Conservation (phyloP, 2,113 vertebrate genomes). For the Excalfactoria chinensis region DNA sequence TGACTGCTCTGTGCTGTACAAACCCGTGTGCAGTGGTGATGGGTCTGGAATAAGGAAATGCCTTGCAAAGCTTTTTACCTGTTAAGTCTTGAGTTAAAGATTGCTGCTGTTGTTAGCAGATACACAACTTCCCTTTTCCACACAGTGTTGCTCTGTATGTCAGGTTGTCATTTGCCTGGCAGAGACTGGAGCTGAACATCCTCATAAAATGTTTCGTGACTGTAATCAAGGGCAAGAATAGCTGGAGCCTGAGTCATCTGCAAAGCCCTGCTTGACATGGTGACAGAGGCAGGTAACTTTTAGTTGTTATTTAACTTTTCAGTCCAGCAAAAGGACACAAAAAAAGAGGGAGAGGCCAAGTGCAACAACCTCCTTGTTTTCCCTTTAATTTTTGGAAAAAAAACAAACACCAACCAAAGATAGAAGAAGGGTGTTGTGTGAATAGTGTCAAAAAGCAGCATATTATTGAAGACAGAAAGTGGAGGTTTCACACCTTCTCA, state of each 20-base stretch:
- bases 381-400: not conserved
- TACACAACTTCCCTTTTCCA: not conserved
- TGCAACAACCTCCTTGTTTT: not conserved
- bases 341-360: not conserved
- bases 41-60: not conserved
- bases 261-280: not conserved
- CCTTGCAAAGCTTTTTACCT: not conserved
- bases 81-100: too few relatives aligned
- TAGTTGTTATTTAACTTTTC: not conserved
- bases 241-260: not conserved
- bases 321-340: not conserved
- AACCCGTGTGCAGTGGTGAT: accelerated
- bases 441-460: accelerated
- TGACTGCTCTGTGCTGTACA: not conserved
- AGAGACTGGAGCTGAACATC: not conserved
- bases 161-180: not conserved
- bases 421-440: not conserved
- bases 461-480: not conserved
- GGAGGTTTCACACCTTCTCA: not conserved
- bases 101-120: not conserved
- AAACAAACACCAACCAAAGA: too few relatives aligned
- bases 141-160: accelerated
- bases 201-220: accelerated
- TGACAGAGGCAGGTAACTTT: not conserved
- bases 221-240: not conserved